phyloP scores from a whole-genome alignment of 2,797 vertebrate species.

The Peromyscus eremicus region DNA sequence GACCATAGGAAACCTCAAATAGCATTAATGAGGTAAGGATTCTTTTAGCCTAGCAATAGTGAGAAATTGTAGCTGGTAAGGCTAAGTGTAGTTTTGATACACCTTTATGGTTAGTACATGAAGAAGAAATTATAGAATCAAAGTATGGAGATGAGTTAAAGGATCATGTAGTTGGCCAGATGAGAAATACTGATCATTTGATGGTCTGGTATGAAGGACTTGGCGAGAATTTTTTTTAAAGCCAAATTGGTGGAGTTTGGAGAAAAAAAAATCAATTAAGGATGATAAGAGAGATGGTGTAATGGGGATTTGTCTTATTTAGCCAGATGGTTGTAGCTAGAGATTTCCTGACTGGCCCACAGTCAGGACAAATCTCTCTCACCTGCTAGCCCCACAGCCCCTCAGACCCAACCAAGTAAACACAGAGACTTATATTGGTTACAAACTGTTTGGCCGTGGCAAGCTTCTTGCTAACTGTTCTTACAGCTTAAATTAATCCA shows the following conservation, averaged over 20 bases:
- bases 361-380: too few relatives aligned
- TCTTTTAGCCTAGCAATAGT: neutral
- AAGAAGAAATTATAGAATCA: neutral
- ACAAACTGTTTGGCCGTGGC: too few relatives aligned
- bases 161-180: neutral
- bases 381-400: too few relatives aligned
- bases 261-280: neutral
- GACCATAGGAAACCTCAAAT: neutral
- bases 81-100: neutral
- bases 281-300: neutral
- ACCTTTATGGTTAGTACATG: neutral
- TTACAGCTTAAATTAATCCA: too few relatives aligned
- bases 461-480: too few relatives aligned
- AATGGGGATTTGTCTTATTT: neutral
- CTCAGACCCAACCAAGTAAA: too few relatives aligned
- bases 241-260: conserved; percentile 5
- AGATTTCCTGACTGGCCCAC: too few relatives aligned
- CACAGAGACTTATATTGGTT: too few relatives aligned
- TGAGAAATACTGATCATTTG: neutral
- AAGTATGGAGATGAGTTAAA: neutral
- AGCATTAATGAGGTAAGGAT: neutral
- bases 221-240: neutral
- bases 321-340: neutral
- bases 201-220: neutral
- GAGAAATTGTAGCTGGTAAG: neutral